Evolutionary conservation across 37 sponge, comb jelly and placozoan genomes (phyloP).

Genomic region (Beroe ovata): DNA sequence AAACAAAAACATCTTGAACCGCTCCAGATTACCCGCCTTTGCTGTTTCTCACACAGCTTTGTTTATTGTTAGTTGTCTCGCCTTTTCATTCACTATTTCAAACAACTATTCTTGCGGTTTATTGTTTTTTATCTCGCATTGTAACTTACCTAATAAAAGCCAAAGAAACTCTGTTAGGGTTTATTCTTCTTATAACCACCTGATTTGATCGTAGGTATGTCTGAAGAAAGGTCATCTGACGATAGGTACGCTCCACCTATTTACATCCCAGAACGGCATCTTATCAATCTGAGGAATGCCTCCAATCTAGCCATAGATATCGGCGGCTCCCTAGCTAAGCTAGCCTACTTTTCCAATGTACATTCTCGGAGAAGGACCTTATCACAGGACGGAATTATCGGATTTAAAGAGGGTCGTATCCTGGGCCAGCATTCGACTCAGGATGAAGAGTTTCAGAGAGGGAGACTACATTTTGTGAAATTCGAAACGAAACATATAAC

Average conservation of each 20-base stretch:
- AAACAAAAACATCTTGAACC: too few species aligned
- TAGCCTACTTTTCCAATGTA: constrained; percentile 57
- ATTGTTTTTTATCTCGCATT: too few species aligned
- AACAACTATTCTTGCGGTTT: too few species aligned
- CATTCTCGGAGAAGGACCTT: background rate
- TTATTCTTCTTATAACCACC: too few species aligned
- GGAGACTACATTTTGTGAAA: constrained; percentile 36
- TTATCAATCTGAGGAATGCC: constrained; percentile 34
- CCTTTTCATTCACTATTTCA: too few species aligned
- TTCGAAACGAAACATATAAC: constrained; percentile 55
- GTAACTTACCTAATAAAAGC: too few species aligned
- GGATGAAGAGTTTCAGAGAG: constrained; percentile 41
- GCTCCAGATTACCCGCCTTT: too few species aligned
- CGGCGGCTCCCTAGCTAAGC: constrained; percentile 58
- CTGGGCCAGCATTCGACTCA: too few species aligned
- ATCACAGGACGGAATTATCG: constrained; percentile 48
- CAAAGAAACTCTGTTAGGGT: too few species aligned
- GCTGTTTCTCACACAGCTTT: too few species aligned
- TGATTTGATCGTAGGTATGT: too few species aligned
- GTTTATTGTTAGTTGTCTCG: too few species aligned
- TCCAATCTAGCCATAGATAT: constrained; percentile 64
- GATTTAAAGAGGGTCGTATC: background rate
- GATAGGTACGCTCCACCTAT: constrained; percentile 63
- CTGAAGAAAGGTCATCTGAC: background rate
- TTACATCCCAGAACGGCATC: constrained; percentile 64